These are phyloP conservation scores for Drosophila eugracilis DNA, from an alignment of 1,140 invertebrate genomes.

Conservation along the genomic window DNA sequence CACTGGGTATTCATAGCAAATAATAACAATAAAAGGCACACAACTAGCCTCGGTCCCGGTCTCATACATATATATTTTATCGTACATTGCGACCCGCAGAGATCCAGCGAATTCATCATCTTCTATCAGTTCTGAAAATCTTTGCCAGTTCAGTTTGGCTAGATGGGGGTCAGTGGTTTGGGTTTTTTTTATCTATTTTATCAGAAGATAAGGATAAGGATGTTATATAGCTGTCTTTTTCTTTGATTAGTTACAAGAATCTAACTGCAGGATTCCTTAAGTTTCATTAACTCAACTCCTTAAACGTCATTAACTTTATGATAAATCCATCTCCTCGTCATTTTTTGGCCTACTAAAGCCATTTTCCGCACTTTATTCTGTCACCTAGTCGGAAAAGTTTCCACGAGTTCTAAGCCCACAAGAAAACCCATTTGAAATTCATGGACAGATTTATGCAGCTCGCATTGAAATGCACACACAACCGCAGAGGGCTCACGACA, in stretches of 20 bases:
- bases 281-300: neutral
- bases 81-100: slow-evolving; percentile 33
- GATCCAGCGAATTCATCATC: slow-evolving; percentile 43
- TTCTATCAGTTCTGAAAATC: slow-evolving; percentile 32
- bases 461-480: slow-evolving; percentile 48
- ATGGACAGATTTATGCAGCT: slow-evolving; percentile 65
- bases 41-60: slow-evolving; percentile 30
- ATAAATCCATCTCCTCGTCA: neutral
- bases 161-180: neutral
- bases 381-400: slow-evolving; percentile 15
- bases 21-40: slow-evolving; percentile 36
- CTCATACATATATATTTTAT: slow-evolving; percentile 33
- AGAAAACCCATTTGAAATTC: slow-evolving; percentile 50
- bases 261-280: too few species aligned
- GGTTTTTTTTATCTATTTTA: neutral
- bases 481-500: slow-evolving; percentile 30
- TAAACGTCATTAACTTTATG: neutral
- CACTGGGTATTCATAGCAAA: slow-evolving; percentile 56
- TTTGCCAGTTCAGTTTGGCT: slow-evolving; percentile 1
- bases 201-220: neutral
- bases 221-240: too few species aligned
- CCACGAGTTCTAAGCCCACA: slow-evolving; percentile 24
- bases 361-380: slow-evolving; percentile 16
- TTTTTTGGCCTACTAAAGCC: slow-evolving; percentile 36
- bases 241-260: too few species aligned